phyloP scores from a whole-genome alignment of 2,113 vertebrate genomes.

The Oplegnathus fasciatus region DNA sequence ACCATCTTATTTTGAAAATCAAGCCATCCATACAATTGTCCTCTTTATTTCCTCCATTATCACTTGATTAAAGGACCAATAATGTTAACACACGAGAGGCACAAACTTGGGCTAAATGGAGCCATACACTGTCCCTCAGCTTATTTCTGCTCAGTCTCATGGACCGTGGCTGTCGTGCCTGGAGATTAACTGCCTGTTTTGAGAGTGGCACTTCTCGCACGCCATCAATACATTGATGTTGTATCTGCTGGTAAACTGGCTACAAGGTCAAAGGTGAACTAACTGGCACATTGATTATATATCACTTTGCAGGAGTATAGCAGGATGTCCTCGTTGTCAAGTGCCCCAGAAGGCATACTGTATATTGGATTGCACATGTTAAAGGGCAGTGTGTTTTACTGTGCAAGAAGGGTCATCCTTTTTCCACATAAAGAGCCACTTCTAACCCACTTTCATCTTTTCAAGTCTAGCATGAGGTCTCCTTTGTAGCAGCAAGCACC shows the following conservation, averaged over 20 bases:
- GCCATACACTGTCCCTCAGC: not conserved
- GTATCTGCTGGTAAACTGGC: slow-evolving; percentile 60
- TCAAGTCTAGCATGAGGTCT: not conserved
- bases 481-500: slow-evolving; percentile 4
- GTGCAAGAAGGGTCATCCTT: not conserved
- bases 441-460: slow-evolving; percentile 22
- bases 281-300: slow-evolving; percentile 68
- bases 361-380: slow-evolving; percentile 47
- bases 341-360: slow-evolving; percentile 5
- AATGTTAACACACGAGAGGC: not conserved
- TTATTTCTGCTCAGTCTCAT: not conserved
- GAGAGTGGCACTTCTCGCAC: slow-evolving; percentile 32
- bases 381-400: slow-evolving; percentile 27
- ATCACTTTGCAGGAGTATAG: slow-evolving; percentile 38
- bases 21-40: not conserved
- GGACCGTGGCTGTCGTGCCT: slow-evolving; percentile 13
- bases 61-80: not conserved
- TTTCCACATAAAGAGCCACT: not conserved
- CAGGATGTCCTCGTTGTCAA: slow-evolving; percentile 50
- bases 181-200: slow-evolving; percentile 43
- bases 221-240: slow-evolving; percentile 61
- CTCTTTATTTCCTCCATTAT: not conserved
- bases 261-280: slow-evolving; percentile 72
- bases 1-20: not conserved
- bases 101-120: too few species aligned